Evolutionary conservation across 2,113 vertebrate species (phyloP).

Genomic region (Bostrychus sinensis): DNA sequence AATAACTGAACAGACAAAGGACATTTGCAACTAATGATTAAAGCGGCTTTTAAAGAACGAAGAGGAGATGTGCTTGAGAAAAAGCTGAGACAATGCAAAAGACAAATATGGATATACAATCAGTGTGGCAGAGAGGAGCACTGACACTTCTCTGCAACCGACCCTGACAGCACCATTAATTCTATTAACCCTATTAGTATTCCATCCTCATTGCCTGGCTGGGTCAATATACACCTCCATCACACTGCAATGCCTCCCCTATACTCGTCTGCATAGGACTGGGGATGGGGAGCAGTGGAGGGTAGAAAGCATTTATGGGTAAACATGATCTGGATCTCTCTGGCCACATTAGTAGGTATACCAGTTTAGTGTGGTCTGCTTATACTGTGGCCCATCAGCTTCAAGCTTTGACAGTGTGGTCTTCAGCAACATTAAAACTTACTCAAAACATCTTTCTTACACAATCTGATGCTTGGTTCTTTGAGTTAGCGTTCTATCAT

Average conservation of each 20-base stretch:
- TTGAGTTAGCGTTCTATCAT: no score
- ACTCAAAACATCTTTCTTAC: no score
- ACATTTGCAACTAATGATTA: constrained; percentile 43
- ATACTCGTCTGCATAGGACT: constrained; percentile 33
- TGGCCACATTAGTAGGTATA: no score
- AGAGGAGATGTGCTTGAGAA: background rate
- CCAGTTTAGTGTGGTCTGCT: no score
- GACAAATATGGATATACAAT: background rate
- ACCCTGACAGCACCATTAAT: constrained; percentile 72
- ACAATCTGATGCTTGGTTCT: no score
- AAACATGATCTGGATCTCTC: no score
- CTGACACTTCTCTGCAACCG: constrained; percentile 47
- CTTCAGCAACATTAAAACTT: no score
- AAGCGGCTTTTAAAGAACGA: constrained; percentile 37
- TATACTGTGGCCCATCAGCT: no score
- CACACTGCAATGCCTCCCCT: constrained; percentile 48
- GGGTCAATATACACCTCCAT: constrained; percentile 72
- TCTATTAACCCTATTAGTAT: constrained; percentile 76
- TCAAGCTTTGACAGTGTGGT: no score
- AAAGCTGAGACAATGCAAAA: background rate
- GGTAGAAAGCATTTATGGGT: constrained; percentile 32
- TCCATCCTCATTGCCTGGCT: constrained; percentile 57
- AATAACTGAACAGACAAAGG: constrained; percentile 57
- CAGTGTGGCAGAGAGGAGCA: constrained; percentile 20
- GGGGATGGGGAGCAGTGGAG: constrained; percentile 5